Base-by-base conservation (phyloP, 2,888 invertebrate genomes). In the Mechanitis messenoides region DNA sequence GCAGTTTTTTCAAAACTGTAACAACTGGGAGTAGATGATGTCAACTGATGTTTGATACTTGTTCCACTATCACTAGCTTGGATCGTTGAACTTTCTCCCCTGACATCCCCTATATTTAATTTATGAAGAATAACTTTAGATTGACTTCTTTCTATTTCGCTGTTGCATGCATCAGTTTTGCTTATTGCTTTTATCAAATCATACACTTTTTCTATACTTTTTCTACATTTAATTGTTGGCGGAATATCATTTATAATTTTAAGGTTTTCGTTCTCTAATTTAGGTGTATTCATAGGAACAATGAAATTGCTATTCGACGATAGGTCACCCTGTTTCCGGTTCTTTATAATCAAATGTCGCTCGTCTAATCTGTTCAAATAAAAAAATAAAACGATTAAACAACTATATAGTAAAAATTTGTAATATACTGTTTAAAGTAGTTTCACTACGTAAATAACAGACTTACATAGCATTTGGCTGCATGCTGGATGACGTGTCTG, bases 121-220 rank as follows among this genome's bases (percentile, higher is more conserved):
- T 60, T 54, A 42, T 61, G 42, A 53, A 45, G 38, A 33, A 53
- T 46, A 50, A 11, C 50, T 20, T 35, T 60, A 5, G 63, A 55
- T 64, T 71, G 76, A 46, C 65, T 72, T 69, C 67, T 73, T 7
- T 64, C 42, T 1, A 59, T 53, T 56, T 70, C 71, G 2, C 59
- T 59, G 56, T 77, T 76, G 38, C 57, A 59, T 2, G 62, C 61
- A 45, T 76, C 74, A 9, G 61, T 59, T 54, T 78, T 80, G 6
- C 71, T 74, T 11, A 81, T 66, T 59, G 79, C 80, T 45, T 81
- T 84, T 70, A 90, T 82, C 54, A 90, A 76, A 65, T 77, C 73
- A 66, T 87, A 88, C 66, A 89, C 77, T 75, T 85, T 84, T 56
- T 87, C 84, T 60, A 89, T 87, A 68, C 84, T 87, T 71, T 83